These are phyloP conservation scores for Ophioninae sp. DNA, from an alignment of 2,888 invertebrate genomes.

Conservation along the genomic window DNA sequence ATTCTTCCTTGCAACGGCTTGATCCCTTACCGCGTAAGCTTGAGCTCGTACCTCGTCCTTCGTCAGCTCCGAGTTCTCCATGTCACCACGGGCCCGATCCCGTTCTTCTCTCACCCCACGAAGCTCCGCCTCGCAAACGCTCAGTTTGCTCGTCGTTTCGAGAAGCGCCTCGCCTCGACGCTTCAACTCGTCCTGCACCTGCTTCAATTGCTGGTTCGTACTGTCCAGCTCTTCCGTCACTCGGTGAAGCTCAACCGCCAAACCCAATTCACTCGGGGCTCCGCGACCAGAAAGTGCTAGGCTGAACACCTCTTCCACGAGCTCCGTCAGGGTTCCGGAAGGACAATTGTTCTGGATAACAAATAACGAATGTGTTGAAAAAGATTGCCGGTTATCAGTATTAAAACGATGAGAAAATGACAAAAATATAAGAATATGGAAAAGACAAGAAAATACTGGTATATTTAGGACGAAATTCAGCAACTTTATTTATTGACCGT, in stretches of 20 bases:
- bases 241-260: conserved; percentile 88
- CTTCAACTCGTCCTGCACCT: conserved; percentile 90
- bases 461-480: no score
- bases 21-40: conserved; percentile 92
- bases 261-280: conserved; percentile 81
- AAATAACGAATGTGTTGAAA: background rate
- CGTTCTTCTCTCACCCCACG: conserved; percentile 91
- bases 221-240: conserved; percentile 90
- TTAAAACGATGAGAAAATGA: background rate
- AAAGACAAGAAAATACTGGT: no score
- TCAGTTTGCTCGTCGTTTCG: conserved; percentile 90
- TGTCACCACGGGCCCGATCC: conserved; percentile 90
- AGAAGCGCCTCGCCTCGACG: conserved; percentile 90
- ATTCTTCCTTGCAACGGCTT: conserved; percentile 89
- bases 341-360: conserved; percentile 78
- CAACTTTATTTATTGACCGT: no score
- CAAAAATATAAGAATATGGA: background rate
- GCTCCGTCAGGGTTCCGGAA: conserved; percentile 86
- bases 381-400: background rate
- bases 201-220: conserved; percentile 88
- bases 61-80: conserved; percentile 87
- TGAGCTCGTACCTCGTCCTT: conserved; percentile 91
- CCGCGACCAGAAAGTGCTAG: conserved; percentile 80
- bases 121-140: conserved; percentile 90
- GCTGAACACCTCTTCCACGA: conserved; percentile 89